A percentile compares a stretch with the other conserved stretches of the same genome.
Evolutionary conservation across 1,140 invertebrate genomes (phyloP).

Genomic region (Zaprionus kolodkinae): DNA sequence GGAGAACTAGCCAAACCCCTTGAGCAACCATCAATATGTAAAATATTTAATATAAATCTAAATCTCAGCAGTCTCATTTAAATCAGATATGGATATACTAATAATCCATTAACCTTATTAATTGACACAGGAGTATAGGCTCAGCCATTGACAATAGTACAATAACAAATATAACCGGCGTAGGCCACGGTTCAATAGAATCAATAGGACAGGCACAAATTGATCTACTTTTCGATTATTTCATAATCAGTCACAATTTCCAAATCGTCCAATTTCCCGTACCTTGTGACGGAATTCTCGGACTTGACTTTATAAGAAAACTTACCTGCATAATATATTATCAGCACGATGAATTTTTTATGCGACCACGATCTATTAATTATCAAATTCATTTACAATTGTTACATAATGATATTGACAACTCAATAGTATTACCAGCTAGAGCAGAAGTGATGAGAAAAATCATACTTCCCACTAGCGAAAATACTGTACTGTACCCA

Average conservation of each 20-base stretch:
- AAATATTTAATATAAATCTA: too few species aligned
- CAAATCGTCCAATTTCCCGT: not conserved
- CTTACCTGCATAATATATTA: not conserved
- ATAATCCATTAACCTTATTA: too few species aligned
- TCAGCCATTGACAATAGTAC: too few species aligned
- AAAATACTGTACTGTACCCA: conserved; percentile 14
- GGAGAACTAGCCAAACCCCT: too few species aligned
- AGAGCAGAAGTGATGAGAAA: conserved; percentile 16
- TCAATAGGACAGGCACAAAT: conserved; percentile 4
- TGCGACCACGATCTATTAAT: not conserved
- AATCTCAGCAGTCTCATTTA: too few species aligned
- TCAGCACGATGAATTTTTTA: conserved; percentile 1
- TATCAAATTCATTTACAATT: conserved; percentile 12
- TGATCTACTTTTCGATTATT: conserved; percentile 15
- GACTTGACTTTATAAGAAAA: not conserved
- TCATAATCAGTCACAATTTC: conserved; percentile 4
- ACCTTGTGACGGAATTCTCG: conserved; percentile 5
- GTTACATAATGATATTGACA: conserved; percentile 8
- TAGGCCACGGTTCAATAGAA: too few species aligned
- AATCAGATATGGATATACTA: too few species aligned
- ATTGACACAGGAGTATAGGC: too few species aligned
- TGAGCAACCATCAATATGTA: too few species aligned
- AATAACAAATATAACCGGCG: too few species aligned
- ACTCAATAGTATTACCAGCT: conserved; percentile 17
- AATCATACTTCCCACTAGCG: not conserved